These are phyloP conservation scores for Xylota sylvarum DNA, from an alignment of 2,888 invertebrate genomes.

Conservation along the genomic window DNA sequence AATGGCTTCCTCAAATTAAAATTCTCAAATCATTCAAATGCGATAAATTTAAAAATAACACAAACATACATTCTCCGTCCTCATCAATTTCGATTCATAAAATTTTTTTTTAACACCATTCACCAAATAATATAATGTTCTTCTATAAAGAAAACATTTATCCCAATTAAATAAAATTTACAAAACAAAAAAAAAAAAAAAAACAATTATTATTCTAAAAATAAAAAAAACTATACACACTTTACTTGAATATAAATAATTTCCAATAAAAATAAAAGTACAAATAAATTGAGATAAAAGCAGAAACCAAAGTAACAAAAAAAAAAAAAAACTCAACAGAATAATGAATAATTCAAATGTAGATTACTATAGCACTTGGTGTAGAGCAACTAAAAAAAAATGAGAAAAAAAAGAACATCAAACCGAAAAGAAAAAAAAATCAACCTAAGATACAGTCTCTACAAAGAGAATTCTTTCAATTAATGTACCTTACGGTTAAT, in stretches of 20 bases:
- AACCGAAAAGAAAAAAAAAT: background rate
- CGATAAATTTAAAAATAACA: constrained; percentile 5
- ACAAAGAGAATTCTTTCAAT: constrained; percentile 24
- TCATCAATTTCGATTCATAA: constrained; percentile 13
- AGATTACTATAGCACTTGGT: constrained; percentile 34
- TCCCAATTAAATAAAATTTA: constrained; percentile 35
- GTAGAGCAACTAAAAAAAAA: constrained; percentile 1
- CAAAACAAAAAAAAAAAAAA: constrained; percentile 21
- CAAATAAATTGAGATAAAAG: constrained; percentile 40
- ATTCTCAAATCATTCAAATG: background rate
- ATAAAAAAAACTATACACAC: constrained; percentile 27
- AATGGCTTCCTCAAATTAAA: background rate
- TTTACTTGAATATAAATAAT: constrained; percentile 48
- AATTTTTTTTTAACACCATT: constrained; percentile 6
- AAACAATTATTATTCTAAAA: constrained; percentile 36
- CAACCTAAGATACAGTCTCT: background rate
- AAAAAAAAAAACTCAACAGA: background rate
- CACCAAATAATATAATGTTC: background rate
- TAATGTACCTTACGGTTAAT: constrained; percentile 50
- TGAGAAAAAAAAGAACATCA: background rate
- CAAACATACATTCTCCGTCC: background rate
- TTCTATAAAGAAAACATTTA: constrained; percentile 15
- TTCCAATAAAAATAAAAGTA: constrained; percentile 36
- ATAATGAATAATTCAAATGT: constrained; percentile 53
- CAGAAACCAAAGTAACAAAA: constrained; percentile 13